These are phyloP conservation scores for Alectoris magna DNA, from an alignment of 2,797 vertebrate genomes.

Conservation along the genomic window DNA sequence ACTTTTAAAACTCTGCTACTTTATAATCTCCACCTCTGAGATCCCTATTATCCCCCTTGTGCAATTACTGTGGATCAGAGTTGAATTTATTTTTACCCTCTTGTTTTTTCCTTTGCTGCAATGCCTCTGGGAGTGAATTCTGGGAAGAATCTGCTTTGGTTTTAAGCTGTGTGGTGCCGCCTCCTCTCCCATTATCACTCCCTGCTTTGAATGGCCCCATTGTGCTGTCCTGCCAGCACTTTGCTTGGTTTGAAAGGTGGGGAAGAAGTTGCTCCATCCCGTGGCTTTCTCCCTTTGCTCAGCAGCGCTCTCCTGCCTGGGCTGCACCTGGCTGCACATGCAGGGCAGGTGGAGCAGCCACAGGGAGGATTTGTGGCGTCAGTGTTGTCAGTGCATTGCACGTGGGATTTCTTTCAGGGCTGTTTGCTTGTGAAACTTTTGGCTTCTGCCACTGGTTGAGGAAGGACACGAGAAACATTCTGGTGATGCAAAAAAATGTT, in stretches of 20 bases:
- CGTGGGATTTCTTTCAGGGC: not conserved
- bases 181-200: conserved; percentile 68
- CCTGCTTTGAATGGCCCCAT: conserved; percentile 65
- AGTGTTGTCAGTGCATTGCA: not conserved
- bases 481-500: conserved; percentile 32
- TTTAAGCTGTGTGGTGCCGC: conserved; percentile 62
- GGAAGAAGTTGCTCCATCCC: conserved; percentile 53
- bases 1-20: conserved; percentile 46
- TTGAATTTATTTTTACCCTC: conserved; percentile 70
- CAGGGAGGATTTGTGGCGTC: not conserved
- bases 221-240: conserved; percentile 51
- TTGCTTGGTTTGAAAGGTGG: conserved; percentile 54
- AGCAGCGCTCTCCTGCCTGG: not conserved
- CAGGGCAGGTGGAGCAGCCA: not conserved
- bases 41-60: conserved; percentile 57
- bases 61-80: conserved; percentile 67
- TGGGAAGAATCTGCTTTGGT: conserved; percentile 70
- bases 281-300: conserved; percentile 12
- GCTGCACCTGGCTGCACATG: not conserved
- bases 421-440: not conserved
- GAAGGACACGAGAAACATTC: not conserved
- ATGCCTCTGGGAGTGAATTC: conserved; percentile 59
- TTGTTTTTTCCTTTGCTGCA: conserved; percentile 64
- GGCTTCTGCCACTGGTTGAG: not conserved
- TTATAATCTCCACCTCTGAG: conserved; percentile 52